phyloP scores from a whole-genome alignment of 2,888 invertebrate species.

The Chrysotoxum bicinctum region DNA sequence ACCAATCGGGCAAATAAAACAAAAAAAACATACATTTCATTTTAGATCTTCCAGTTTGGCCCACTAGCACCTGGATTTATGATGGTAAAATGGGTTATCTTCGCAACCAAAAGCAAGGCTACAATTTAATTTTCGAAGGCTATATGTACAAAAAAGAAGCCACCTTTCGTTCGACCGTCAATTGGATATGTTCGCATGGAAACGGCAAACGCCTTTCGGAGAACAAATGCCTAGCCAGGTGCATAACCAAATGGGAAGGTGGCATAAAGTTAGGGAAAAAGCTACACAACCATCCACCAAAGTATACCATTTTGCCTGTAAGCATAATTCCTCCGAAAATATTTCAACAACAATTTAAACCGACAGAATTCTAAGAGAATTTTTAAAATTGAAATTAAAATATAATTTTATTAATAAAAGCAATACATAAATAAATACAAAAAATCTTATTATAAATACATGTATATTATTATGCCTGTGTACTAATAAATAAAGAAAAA shows the following conservation, averaged over 20 bases:
- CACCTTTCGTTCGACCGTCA: constrained; percentile 79
- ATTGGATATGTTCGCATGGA: constrained; percentile 81
- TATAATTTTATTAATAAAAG: background rate
- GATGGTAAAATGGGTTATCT: constrained; percentile 77
- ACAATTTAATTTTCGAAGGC: constrained; percentile 80
- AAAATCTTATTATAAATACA: background rate
- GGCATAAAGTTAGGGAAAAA: constrained; percentile 81
- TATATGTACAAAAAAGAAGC: constrained; percentile 81
- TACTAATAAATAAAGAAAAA: background rate
- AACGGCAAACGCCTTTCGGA: constrained; percentile 80
- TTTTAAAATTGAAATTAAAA: background rate
- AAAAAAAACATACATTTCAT: background rate
- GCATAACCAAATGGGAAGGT: constrained; percentile 79
- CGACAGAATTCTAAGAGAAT: background rate
- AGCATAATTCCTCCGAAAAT: constrained; percentile 24
- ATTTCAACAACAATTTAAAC: constrained; percentile 36
- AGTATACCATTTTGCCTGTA: constrained; percentile 75
- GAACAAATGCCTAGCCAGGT: constrained; percentile 80
- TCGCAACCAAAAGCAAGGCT: constrained; percentile 80
- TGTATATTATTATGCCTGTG: too few species aligned
- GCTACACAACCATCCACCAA: constrained; percentile 80
- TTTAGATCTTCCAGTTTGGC: constrained; percentile 73
- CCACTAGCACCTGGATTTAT: constrained; percentile 78
- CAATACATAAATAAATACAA: background rate
- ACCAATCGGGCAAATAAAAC: background rate